Conservation (phyloP, 1,140 invertebrate genomes). For the Riptortus pedestris region DNA sequence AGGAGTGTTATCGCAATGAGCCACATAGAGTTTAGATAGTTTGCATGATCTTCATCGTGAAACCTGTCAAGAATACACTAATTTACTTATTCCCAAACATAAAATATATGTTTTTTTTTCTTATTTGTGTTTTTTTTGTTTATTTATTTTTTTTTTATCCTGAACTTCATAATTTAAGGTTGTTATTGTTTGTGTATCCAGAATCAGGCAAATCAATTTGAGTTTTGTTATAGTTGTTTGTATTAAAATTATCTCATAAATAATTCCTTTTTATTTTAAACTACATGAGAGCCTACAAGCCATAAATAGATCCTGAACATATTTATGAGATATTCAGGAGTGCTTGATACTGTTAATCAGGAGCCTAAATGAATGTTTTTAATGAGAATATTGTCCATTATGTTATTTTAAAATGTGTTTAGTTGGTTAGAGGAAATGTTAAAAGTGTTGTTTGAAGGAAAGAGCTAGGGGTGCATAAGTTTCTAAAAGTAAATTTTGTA, state of each 20-base stretch:
- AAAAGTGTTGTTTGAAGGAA: background rate
- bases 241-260: too few species aligned
- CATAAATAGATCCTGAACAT: too few species aligned
- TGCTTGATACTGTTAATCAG: too few species aligned
- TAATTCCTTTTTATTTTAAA: too few species aligned
- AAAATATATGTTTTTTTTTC: slow-evolving; percentile 10
- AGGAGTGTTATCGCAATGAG: slow-evolving; percentile 82
- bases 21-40: slow-evolving; percentile 88
- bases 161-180: background rate
- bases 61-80: slow-evolving; percentile 45
- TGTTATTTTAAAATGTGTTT: too few species aligned
- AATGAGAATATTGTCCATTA: too few species aligned
- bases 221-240: too few species aligned
- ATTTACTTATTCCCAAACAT: background rate
- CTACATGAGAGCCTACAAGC: too few species aligned
- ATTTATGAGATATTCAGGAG: too few species aligned
- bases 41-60: slow-evolving; percentile 77
- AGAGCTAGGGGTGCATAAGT: slow-evolving; percentile 5
- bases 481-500: slow-evolving; percentile 9
- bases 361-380: too few species aligned
- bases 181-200: too few species aligned
- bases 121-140: background rate
- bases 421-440: background rate
- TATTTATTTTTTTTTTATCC: background rate
- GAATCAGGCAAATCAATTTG: too few species aligned